Evolutionary conservation across 2,888 invertebrate species (phyloP), one percentile per base, ranked within the genome.

Genomic region (Oscheius sp.): DNA sequence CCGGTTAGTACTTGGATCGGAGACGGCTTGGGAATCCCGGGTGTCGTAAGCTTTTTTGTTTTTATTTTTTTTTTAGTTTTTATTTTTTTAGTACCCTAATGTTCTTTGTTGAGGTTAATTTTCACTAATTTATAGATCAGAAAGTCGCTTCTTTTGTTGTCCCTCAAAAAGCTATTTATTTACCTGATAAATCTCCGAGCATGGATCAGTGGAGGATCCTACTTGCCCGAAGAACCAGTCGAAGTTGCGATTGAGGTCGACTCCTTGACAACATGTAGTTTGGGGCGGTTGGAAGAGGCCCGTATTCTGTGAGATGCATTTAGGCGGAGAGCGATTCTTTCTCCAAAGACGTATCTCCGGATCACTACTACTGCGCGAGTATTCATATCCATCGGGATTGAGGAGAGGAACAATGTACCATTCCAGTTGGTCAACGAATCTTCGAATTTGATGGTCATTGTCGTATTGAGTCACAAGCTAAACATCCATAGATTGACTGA

Each of bases 181-280:
- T 14, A 84, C 84, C 38, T 78, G 51, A 64, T 84, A 86, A 44
- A 84, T 84, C 54, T 86, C 85, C 0, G 80, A 80, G 75, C 86
- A 86, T 0, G 85, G 86, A 56, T 86, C 84, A 0, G 81, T 77
- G 2, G 82, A 81, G 3, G 83, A 80, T 38, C 83, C 85, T 28
- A 82, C 82, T 75, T 83, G 82, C 6, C 84, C 84, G 66, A 84
- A 85, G 78, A 82, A 83, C 84, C 84, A 85, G 67, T 85, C 85
- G 56, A 85, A 85, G 71, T 85, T 85, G n/a, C 85, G 67, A 45
- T 85, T 85, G 33, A 85, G 70, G 61, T 85, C 85, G 20, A 85
- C 85, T 14, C 85, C 85, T 45, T 82, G 82, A 45, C 85, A 85
- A 70, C 85, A 85, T 2, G 77, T 77, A 20, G 81, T 83, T 6